Conservation (phyloP, 1,140 invertebrate genomes). For the Sinonovacula constricta region DNA sequence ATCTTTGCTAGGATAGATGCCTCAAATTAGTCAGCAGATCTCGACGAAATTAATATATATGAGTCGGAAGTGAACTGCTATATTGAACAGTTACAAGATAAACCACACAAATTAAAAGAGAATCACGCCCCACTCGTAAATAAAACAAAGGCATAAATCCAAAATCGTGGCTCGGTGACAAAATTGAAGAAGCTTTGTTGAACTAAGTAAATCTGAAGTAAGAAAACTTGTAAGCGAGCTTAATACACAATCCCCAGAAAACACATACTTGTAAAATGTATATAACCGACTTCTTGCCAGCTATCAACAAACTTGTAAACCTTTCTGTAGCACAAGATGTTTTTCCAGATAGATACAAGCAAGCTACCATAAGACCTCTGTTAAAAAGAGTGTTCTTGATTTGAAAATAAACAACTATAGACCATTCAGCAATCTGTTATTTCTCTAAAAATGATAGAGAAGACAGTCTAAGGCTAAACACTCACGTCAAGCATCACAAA, state of each 20-base stretch:
- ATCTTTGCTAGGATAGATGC: too few species aligned
- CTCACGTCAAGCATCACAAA: constrained; percentile 9
- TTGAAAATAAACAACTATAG: constrained; percentile 10
- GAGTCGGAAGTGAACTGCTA: too few species aligned
- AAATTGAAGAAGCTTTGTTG: too few species aligned
- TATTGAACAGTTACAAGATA: too few species aligned
- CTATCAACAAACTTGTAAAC: background rate
- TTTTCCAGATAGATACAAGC: background rate
- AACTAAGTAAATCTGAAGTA: too few species aligned
- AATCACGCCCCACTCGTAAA: too few species aligned
- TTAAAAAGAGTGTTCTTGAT: constrained; percentile 14
- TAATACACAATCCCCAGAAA: background rate
- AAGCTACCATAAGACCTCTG: constrained; percentile 12
- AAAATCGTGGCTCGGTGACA: too few species aligned
- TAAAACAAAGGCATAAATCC: too few species aligned
- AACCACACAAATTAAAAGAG: too few species aligned
- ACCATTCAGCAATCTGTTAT: constrained; percentile 1
- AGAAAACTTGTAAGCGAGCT: constrained; percentile 1
- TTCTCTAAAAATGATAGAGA: constrained; percentile 33
- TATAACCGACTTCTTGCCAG: background rate
- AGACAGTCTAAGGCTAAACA: constrained; percentile 11
- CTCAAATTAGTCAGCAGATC: too few species aligned
- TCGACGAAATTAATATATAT: too few species aligned
- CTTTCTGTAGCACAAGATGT: constrained; percentile 1
- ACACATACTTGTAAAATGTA: background rate